phyloP scores from a whole-genome alignment of 2,888 invertebrate genomes.

The Cephus rjabovi region DNA sequence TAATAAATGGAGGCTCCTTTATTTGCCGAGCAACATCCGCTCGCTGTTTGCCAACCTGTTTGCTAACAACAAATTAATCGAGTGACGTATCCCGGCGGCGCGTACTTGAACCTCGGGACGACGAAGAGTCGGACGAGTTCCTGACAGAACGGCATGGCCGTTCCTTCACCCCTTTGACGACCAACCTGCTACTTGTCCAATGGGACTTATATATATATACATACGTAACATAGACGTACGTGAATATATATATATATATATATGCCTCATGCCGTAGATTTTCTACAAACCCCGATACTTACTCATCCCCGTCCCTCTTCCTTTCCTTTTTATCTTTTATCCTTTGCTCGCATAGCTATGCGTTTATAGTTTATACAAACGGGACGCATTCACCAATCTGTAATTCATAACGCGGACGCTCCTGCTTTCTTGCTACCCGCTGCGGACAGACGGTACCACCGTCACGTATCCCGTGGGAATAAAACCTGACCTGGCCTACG shows the following conservation, averaged over 20 bases:
- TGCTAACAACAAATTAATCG: slow-evolving; percentile 65
- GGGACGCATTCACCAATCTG: slow-evolving; percentile 50
- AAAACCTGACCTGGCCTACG: slow-evolving; percentile 50
- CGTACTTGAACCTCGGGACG: background rate
- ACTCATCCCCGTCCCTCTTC: slow-evolving; percentile 3
- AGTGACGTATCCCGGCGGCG: slow-evolving; percentile 50
- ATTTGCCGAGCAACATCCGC: slow-evolving; percentile 60
- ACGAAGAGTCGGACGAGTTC: background rate
- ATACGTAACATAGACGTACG: background rate
- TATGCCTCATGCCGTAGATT: background rate
- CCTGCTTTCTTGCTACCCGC: slow-evolving; percentile 50
- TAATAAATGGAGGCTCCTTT: slow-evolving; percentile 64
- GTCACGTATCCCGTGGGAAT: slow-evolving; percentile 50
- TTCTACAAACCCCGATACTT: slow-evolving; percentile 8
- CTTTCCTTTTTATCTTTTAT: slow-evolving; percentile 17
- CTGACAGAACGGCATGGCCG: slow-evolving; percentile 28
- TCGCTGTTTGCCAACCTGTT: slow-evolving; percentile 63
- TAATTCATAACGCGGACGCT: slow-evolving; percentile 56
- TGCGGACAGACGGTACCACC: slow-evolving; percentile 30
- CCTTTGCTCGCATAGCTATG: slow-evolving; percentile 8
- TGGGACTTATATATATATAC: background rate
- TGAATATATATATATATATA: slow-evolving; percentile 10
- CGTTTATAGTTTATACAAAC: slow-evolving; percentile 2
- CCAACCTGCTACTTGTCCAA: slow-evolving; percentile 44
- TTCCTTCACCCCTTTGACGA: slow-evolving; percentile 49